A percentile compares a stretch with the other conserved stretches of the same genome.
These are phyloP conservation scores for Lottia gigantea DNA, from an alignment of 2,888 invertebrate species.

Conservation along the genomic window DNA sequence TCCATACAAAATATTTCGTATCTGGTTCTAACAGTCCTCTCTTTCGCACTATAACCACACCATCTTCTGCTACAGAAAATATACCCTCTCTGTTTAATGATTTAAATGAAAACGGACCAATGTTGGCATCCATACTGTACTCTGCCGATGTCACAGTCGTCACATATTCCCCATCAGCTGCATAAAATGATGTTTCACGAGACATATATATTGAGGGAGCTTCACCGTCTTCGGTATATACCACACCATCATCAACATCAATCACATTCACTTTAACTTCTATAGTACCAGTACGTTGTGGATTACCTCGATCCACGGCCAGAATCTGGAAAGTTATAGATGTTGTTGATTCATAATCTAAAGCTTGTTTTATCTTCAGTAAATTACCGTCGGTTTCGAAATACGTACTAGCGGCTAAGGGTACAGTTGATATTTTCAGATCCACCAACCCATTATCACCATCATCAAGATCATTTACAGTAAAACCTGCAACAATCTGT, in stretches of 20 bases:
- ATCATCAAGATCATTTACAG: conserved; percentile 46
- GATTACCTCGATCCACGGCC: conserved; percentile 35
- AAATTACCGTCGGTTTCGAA: conserved; percentile 30
- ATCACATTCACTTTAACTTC: conserved; percentile 33
- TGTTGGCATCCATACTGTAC: neutral
- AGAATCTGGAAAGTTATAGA: conserved; percentile 29
- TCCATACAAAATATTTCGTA: conserved; percentile 28
- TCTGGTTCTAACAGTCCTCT: conserved; percentile 22
- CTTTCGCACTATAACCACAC: conserved; percentile 34
- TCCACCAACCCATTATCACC: conserved; percentile 37
- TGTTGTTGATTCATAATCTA: conserved; percentile 33
- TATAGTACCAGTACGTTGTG: conserved; percentile 26
- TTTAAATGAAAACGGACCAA: neutral
- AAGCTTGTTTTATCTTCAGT: conserved; percentile 27
- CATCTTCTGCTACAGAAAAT: conserved; percentile 36
- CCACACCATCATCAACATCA: conserved; percentile 33
- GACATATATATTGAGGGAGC: conserved; percentile 29
- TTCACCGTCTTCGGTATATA: neutral
- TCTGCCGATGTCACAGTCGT: conserved; percentile 31
- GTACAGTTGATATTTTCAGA: conserved; percentile 26
- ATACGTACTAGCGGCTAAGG: conserved; percentile 26
- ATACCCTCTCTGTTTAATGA: conserved; percentile 11
- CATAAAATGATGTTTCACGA: conserved; percentile 33
- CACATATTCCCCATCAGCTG: conserved; percentile 31
- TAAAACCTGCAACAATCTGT: conserved; percentile 32